A percentile compares a stretch with the other conserved stretches of the same genome.
These are phyloP conservation scores for Trichoplusia ni DNA, from an alignment of 1,140 invertebrate genomes.

Conservation along the genomic window DNA sequence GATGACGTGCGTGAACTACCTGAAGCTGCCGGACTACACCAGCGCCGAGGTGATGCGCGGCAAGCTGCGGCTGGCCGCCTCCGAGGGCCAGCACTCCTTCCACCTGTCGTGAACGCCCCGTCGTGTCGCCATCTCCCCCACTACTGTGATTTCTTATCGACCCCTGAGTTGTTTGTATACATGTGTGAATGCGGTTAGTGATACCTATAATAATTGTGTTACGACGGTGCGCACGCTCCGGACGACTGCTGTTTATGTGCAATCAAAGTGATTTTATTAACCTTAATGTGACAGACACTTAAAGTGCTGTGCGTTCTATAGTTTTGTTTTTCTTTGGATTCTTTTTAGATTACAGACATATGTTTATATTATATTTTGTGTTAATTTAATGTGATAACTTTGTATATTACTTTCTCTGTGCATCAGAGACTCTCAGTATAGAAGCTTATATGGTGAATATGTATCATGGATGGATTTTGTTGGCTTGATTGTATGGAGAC, in stretches of 20 bases:
- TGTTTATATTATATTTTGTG: constrained; percentile 80
- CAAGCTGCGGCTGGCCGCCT: constrained; percentile 94
- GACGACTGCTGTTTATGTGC: constrained; percentile 66
- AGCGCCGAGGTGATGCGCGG: constrained; percentile 95
- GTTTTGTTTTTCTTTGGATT: constrained; percentile 72
- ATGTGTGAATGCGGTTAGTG: constrained; percentile 71
- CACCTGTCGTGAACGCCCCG: constrained; percentile 92
- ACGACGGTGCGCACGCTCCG: constrained; percentile 48
- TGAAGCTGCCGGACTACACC: constrained; percentile 99
- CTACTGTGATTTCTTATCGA: constrained; percentile 36
- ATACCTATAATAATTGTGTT: constrained; percentile 57
- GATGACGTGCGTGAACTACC: constrained; percentile 99
- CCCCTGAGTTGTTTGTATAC: constrained; percentile 45
- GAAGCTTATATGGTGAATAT: constrained; percentile 27
- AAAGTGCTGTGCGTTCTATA: constrained; percentile 71
- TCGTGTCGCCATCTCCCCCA: neutral
- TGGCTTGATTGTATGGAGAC: constrained; percentile 10
- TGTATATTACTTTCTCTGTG: constrained; percentile 73
- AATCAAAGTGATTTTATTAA: constrained; percentile 75
- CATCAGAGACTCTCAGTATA: constrained; percentile 51
- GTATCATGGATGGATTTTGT: constrained; percentile 28
- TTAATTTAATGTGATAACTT: constrained; percentile 80
- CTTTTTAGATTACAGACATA: constrained; percentile 75
- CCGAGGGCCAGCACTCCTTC: constrained; percentile 98
- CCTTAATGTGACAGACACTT: constrained; percentile 65